These are phyloP conservation scores for Hyperopisus bebe DNA, from an alignment of 2,113 vertebrate genomes.

Conservation along the genomic window DNA sequence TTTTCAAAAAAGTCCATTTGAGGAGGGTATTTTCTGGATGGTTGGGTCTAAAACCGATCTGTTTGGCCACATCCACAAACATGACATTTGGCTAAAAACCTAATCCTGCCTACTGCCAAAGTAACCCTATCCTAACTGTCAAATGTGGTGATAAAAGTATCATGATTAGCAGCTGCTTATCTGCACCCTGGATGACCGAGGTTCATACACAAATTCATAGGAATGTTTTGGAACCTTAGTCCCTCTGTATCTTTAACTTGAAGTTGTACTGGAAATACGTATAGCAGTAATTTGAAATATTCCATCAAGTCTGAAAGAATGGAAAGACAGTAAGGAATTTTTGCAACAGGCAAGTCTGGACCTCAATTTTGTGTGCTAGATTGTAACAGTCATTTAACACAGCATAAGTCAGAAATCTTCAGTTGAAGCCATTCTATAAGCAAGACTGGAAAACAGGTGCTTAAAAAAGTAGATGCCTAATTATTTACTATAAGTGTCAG, in stretches of 20 bases:
- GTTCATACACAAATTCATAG: not conserved
- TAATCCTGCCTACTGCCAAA: constrained; percentile 7
- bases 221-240: not conserved
- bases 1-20: not conserved
- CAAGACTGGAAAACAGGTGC: not conserved
- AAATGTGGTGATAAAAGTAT: not conserved
- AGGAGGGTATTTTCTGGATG: not conserved
- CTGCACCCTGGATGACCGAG: not conserved
- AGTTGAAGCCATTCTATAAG: not conserved
- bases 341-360: not conserved
- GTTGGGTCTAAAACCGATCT: not conserved
- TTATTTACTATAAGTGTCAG: not conserved
- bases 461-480: not conserved
- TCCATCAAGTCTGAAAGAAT: not conserved
- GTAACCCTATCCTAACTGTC: constrained; percentile 1
- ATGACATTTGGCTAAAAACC: constrained; percentile 9
- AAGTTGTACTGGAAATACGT: not conserved
- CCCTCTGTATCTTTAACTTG: not conserved
- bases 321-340: not conserved
- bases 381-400: not conserved
- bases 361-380: not conserved
- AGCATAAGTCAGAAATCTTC: not conserved
- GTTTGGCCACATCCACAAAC: constrained; percentile 3
- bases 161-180: not conserved
- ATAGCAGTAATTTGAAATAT: not conserved